Conservation (phyloP, 1,140 invertebrate genomes). For the Acromyrmex heyeri region DNA sequence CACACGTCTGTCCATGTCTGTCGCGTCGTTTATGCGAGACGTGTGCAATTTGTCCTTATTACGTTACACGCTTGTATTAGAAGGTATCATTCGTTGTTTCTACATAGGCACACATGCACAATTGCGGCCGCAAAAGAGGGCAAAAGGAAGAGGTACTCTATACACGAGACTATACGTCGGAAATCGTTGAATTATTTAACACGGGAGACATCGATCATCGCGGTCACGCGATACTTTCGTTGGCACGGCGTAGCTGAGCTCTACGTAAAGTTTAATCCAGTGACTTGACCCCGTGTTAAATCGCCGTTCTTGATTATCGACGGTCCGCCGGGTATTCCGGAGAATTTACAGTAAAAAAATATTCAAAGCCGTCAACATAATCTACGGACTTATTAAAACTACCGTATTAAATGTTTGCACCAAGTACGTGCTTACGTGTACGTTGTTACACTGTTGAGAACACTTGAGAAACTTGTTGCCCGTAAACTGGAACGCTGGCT, state of each 20-base stretch:
- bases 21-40: conserved; percentile 29
- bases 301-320: conserved; percentile 64
- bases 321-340: background rate
- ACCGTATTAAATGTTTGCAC: background rate
- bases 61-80: conserved; percentile 28
- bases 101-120: conserved; percentile 32
- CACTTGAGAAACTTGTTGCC: conserved; percentile 37
- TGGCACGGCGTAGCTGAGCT: conserved; percentile 29
- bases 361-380: conserved; percentile 31
- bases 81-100: conserved; percentile 21
- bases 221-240: conserved; percentile 77
- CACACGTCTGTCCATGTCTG: background rate
- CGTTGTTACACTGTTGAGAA: background rate
- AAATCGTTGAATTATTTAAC: conserved; percentile 81
- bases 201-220: conserved; percentile 76
- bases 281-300: conserved; percentile 66
- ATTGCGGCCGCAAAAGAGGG: conserved; percentile 31
- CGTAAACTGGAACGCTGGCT: conserved; percentile 26
- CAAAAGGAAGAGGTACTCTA: conserved; percentile 46
- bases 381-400: conserved; percentile 6
- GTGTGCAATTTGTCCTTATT: conserved; percentile 56
- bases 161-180: conserved; percentile 66
- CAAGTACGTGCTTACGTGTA: background rate
- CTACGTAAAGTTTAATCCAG: conserved; percentile 33
- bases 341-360: conserved; percentile 13